Conservation (phyloP, 2,113 vertebrate species). For the Sturnira hondurensis region DNA sequence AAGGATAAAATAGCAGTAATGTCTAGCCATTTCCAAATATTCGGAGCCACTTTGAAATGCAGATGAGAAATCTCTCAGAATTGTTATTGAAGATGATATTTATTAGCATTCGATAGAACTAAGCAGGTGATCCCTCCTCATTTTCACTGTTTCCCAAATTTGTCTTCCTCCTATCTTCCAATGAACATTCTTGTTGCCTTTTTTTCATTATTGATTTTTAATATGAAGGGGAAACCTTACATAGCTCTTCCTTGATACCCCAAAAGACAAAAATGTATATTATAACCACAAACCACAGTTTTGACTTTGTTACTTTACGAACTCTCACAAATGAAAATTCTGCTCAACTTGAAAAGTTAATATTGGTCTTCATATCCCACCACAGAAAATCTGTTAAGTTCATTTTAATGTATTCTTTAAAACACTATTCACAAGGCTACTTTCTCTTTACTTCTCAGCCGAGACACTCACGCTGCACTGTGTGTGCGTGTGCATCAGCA, state of each 20-base stretch:
- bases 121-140: neutral
- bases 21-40: neutral
- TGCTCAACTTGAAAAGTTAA: constrained; percentile 5
- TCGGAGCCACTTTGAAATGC: neutral
- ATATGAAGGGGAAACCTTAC: neutral
- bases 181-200: neutral
- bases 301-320: neutral
- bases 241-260: neutral
- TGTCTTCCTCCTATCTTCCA: neutral
- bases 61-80: neutral
- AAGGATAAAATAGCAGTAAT: neutral
- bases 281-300: neutral
- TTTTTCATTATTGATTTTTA: neutral
- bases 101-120: neutral
- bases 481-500: neutral
- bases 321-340: constrained; percentile 38
- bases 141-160: neutral
- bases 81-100: neutral
- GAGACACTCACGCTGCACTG: neutral
- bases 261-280: neutral
- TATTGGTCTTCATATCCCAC: neutral
- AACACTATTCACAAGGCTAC: neutral
- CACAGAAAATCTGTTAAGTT: constrained; percentile 22
- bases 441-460: neutral
- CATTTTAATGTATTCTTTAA: constrained; percentile 29